A percentile compares a stretch with the other conserved stretches of the same genome.
Evolutionary conservation across 2,113 vertebrate genomes (phyloP).

Genomic region (Pelobates fuscus): DNA sequence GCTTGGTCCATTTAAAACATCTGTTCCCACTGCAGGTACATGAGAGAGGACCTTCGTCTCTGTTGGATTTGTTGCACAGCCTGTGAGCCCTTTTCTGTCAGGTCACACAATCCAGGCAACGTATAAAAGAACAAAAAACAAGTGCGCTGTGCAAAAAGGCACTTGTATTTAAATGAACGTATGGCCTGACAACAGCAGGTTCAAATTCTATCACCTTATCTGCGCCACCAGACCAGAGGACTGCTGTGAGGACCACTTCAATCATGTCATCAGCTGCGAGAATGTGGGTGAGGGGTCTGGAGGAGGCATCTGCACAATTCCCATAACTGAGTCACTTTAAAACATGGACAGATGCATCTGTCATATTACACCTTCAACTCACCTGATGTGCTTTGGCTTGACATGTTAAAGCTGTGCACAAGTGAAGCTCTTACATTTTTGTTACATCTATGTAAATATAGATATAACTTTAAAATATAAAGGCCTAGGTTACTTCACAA

Average conservation of each 20-base stretch:
- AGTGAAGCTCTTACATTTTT: too few species aligned
- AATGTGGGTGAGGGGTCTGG: constrained; percentile 77
- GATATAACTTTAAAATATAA: too few species aligned
- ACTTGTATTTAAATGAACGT: constrained; percentile 90
- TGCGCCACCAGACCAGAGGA: constrained; percentile 83
- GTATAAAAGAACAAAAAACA: constrained; percentile 94
- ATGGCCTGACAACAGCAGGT: constrained; percentile 74
- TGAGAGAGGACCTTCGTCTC: constrained; percentile 84
- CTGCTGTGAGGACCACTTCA: constrained; percentile 91
- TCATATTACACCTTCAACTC: constrained; percentile 90
- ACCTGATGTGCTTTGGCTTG: constrained; percentile 87
- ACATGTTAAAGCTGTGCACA: constrained; percentile 75
- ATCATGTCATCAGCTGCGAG: constrained; percentile 91
- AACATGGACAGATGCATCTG: constrained; percentile 97
- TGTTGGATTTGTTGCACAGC: constrained; percentile 85
- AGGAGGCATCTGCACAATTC: constrained; percentile 87
- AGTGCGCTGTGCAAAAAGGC: too few species aligned
- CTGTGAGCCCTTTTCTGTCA: constrained; percentile 92
- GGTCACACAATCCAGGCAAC: constrained; percentile 79
- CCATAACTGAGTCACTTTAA: constrained; percentile 90
- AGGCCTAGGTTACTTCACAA: too few species aligned
- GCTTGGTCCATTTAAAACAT: constrained; percentile 94
- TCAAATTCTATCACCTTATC: constrained; percentile 72
- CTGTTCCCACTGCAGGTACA: constrained; percentile 93
- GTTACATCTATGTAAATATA: too few species aligned